Evolutionary conservation across 2,797 vertebrate genomes (phyloP).

Genomic region (Tapera naevia): DNA sequence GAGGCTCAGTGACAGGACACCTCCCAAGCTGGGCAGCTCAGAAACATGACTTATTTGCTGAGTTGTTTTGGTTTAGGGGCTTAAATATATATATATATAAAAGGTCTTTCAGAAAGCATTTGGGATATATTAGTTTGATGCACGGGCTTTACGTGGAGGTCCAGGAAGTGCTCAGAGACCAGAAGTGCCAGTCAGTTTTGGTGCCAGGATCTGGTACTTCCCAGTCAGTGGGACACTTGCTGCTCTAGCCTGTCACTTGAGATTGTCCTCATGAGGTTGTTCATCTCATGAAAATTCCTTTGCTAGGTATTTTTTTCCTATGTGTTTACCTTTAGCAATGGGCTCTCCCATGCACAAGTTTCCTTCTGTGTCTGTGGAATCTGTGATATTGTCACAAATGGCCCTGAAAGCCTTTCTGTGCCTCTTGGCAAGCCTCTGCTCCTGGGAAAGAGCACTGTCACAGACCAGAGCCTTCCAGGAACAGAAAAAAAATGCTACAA

Average conservation of each 20-base stretch:
- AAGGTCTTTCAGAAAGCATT: neutral
- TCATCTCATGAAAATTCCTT: neutral
- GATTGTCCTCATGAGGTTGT: no score
- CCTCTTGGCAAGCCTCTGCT: neutral
- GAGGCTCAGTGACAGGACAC: neutral
- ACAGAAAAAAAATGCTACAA: neutral
- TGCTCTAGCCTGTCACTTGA: neutral
- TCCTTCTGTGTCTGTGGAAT: neutral
- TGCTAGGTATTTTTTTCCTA: neutral
- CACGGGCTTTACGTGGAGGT: neutral
- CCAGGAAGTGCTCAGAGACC: neutral
- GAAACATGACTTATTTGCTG: neutral
- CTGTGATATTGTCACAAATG: rapidly evolving
- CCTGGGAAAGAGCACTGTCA: neutral
- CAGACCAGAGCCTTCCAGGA: neutral
- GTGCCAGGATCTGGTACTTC: neutral
- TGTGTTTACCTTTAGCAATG: neutral
- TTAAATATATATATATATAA: neutral
- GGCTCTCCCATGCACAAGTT: neutral
- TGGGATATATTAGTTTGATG: neutral
- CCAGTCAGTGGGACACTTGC: neutral
- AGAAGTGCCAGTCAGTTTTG: neutral
- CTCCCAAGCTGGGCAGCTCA: neutral
- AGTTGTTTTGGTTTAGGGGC: neutral
- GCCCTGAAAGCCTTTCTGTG: neutral